Conservation (phyloP, 1,140 invertebrate species). For the Tetragonula clypearis region DNA sequence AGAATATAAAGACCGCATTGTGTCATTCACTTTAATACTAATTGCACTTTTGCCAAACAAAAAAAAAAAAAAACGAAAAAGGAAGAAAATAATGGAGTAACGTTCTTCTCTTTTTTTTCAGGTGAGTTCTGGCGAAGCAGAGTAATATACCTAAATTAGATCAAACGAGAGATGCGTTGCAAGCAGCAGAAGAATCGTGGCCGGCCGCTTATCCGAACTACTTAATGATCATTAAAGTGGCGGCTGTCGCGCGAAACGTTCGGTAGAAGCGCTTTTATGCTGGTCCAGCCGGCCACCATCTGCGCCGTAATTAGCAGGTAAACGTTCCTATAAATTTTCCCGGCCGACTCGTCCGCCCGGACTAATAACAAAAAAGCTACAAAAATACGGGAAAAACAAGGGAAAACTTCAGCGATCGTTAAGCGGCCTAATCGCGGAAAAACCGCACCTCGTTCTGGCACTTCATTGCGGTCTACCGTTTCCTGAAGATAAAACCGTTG, state of each 20-base stretch:
- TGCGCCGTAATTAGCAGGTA: slow-evolving; percentile 59
- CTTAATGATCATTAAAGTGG: slow-evolving; percentile 69
- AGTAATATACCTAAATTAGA: not conserved
- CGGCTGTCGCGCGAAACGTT: slow-evolving; percentile 61
- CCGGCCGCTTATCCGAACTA: slow-evolving; percentile 63
- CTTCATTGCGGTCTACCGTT: not conserved
- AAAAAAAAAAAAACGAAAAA: too few relatives aligned
- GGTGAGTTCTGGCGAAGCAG: slow-evolving; percentile 16
- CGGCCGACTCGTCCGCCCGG: slow-evolving; percentile 13
- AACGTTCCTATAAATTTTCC: slow-evolving; percentile 59
- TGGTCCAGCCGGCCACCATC: slow-evolving; percentile 38
- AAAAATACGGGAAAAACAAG: slow-evolving; percentile 20
- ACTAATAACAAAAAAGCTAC: slow-evolving; percentile 39
- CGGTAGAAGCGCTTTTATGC: not conserved
- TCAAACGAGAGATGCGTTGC: not conserved
- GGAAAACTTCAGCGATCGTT: slow-evolving; percentile 32
- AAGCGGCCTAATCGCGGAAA: slow-evolving; percentile 7
- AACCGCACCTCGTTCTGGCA: not conserved
- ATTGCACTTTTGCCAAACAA: not conserved
- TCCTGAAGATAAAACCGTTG: not conserved
- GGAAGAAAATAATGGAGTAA: not conserved
- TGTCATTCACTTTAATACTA: not conserved
- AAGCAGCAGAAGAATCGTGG: slow-evolving; percentile 39
- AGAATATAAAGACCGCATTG: not conserved
- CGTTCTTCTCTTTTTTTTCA: slow-evolving; percentile 5